Evolutionary conservation across 1,140 invertebrate species (phyloP).

Genomic region (Drosophila equinoxialis): DNA sequence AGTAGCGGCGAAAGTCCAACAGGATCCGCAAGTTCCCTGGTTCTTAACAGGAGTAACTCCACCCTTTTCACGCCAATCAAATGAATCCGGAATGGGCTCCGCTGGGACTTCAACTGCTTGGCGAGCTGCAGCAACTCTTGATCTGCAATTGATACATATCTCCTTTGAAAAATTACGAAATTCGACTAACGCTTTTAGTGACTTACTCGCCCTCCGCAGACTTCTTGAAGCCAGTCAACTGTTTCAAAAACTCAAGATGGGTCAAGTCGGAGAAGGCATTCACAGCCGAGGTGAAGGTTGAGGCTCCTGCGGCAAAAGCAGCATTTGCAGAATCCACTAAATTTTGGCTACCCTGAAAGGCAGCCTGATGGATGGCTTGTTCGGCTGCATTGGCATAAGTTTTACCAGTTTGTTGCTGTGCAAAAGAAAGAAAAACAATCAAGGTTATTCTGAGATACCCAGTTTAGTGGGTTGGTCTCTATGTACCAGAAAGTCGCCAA

Average conservation of each 20-base stretch:
- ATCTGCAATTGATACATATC: slow-evolving; percentile 27
- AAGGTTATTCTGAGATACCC: not conserved
- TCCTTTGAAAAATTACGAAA: not conserved
- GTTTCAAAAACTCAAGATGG: slow-evolving; percentile 62
- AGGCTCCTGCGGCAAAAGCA: slow-evolving; percentile 45
- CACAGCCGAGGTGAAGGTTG: slow-evolving; percentile 51
- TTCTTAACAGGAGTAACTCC: slow-evolving; percentile 88
- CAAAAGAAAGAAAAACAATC: too few relatives aligned
- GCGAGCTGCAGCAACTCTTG: slow-evolving; percentile 42
- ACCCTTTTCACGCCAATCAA: slow-evolving; percentile 88
- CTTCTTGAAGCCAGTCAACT: slow-evolving; percentile 63
- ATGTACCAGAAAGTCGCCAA: slow-evolving; percentile 72
- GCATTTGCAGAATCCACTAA: slow-evolving; percentile 64
- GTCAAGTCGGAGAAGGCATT: slow-evolving; percentile 77
- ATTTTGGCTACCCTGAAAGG: slow-evolving; percentile 51
- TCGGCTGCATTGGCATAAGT: slow-evolving; percentile 65
- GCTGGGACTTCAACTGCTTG: slow-evolving; percentile 24
- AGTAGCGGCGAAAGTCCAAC: slow-evolving; percentile 85
- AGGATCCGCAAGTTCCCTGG: slow-evolving; percentile 85
- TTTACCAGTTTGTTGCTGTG: slow-evolving; percentile 72
- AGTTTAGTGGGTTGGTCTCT: not conserved
- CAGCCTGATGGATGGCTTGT: slow-evolving; percentile 52
- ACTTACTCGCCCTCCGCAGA: slow-evolving; percentile 69
- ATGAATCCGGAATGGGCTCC: slow-evolving; percentile 70
- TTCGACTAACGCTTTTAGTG: not conserved